phyloP scores from a whole-genome alignment of 2,797 vertebrate species.

The Saxicola maurus region DNA sequence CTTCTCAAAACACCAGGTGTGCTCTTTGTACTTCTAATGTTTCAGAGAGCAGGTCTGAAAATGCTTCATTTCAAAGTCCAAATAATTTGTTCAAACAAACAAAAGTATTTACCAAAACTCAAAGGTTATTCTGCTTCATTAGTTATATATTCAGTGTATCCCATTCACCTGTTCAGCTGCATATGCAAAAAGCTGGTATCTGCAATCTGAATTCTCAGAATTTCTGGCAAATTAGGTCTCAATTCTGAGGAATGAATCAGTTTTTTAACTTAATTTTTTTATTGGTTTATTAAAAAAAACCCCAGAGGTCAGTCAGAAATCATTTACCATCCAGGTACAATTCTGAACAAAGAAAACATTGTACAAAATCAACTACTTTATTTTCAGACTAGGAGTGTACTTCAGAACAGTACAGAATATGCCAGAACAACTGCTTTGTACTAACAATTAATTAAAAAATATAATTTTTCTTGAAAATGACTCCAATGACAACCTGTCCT shows the following conservation, averaged over 20 bases:
- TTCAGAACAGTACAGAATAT: not conserved
- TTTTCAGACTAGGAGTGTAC: not conserved
- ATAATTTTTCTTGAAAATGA: not conserved
- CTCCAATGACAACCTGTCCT: not conserved
- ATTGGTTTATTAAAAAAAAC: not conserved
- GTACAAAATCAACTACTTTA: not conserved
- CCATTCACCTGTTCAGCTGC: not conserved
- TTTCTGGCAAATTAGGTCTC: not conserved
- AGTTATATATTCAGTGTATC: not conserved
- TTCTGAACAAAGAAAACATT: not conserved
- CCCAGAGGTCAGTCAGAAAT: not conserved
- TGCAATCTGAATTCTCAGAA: not conserved
- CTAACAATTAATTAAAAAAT: not conserved
- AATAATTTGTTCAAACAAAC: not conserved
- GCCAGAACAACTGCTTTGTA: not conserved
- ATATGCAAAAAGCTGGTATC: not conserved
- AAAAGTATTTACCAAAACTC: not conserved
- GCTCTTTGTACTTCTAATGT: not conserved
- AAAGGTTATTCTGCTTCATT: not conserved
- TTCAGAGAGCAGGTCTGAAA: not conserved
- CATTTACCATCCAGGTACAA: rapidly evolving
- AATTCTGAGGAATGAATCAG: not conserved
- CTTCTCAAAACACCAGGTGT: not conserved
- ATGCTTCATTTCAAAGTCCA: not conserved
- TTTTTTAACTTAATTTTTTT: not conserved